Percentiles rank a stretch among this genome's conserved stretches.
Conservation (phyloP, 2,888 invertebrate genomes). For the Globia sparganii region DNA sequence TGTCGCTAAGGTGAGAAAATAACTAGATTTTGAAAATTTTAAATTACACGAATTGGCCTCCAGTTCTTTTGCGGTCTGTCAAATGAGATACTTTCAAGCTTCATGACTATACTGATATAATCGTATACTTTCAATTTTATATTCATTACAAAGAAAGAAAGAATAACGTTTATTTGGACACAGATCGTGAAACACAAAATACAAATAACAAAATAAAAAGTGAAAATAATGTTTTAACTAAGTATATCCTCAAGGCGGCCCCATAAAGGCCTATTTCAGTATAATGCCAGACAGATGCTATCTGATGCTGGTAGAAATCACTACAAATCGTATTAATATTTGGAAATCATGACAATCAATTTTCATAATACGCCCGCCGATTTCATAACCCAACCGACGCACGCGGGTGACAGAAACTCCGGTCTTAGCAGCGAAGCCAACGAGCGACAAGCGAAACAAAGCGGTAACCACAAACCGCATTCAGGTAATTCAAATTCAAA, state of each 20-base stretch:
- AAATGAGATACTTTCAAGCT: no score
- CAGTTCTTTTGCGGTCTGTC: no score
- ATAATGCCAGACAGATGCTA: neutral
- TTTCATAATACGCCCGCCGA: constrained; percentile 33
- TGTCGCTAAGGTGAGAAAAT: no score
- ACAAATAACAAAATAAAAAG: neutral
- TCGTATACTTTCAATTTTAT: neutral
- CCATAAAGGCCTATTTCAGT: neutral
- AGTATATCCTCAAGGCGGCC: no score
- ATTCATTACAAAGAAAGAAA: neutral
- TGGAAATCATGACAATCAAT: neutral
- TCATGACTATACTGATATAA: neutral
- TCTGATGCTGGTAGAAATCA: neutral
- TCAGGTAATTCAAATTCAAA: constrained; percentile 61
- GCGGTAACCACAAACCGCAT: constrained; percentile 56
- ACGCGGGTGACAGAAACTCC: constrained; percentile 63
- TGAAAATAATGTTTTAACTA: neutral
- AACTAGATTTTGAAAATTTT: no score
- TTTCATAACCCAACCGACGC: constrained; percentile 45
- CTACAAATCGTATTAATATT: neutral
- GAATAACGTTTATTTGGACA: neutral
- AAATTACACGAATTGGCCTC: no score
- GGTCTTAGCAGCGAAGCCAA: constrained; percentile 57
- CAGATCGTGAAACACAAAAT: neutral
- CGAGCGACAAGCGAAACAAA: constrained; percentile 63